Evolutionary conservation across 2,113 vertebrate genomes (phyloP).

Genomic region (Actenoides hombroni): DNA sequence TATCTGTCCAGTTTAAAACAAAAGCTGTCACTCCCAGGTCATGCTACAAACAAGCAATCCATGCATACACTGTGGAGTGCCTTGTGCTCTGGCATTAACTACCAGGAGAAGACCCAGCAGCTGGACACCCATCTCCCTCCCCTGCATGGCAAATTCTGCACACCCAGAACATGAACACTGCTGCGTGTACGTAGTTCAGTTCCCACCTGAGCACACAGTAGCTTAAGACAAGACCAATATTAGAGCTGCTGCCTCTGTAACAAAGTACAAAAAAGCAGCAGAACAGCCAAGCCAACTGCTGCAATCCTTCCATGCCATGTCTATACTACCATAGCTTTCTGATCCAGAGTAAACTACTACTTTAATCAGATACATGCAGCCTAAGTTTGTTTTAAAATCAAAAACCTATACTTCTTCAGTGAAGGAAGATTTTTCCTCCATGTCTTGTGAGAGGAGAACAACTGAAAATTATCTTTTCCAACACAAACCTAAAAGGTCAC

Average conservation of each 20-base stretch:
- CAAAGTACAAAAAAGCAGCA: neutral
- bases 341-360: neutral
- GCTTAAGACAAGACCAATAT: neutral
- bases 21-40: neutral
- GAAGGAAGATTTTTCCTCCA: neutral
- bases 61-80: neutral
- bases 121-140: neutral
- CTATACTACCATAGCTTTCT: neutral
- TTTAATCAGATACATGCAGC: neutral
- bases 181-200: neutral
- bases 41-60: neutral
- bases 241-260: neutral
- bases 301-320: neutral
- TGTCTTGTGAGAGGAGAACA: neutral
- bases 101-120: neutral
- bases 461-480: neutral
- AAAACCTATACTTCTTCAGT: neutral
- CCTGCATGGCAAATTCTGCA: neutral
- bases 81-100: rapidly evolving
- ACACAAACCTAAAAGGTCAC: neutral
- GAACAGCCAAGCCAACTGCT: neutral
- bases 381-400: neutral
- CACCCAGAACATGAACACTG: neutral
- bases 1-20: neutral
- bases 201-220: neutral